phyloP scores from a whole-genome alignment of 2,888 invertebrate species.

The Tenthredo scrophulariae region DNA sequence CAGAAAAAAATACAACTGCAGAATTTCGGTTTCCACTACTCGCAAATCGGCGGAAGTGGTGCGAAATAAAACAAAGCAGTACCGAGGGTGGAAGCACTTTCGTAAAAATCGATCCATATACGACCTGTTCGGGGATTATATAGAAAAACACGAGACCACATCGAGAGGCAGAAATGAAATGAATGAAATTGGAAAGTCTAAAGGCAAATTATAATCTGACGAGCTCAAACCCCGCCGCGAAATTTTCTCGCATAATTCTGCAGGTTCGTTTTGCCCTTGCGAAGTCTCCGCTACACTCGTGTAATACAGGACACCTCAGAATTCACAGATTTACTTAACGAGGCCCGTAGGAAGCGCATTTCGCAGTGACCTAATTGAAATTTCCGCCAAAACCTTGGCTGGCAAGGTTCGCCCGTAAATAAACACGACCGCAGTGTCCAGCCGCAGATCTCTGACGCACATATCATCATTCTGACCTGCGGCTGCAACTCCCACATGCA shows the following conservation, averaged over 20 bases:
- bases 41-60: neutral
- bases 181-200: neutral
- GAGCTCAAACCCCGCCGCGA: neutral
- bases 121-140: neutral
- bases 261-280: neutral
- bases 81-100: neutral
- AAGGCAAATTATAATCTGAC: neutral
- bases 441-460: neutral
- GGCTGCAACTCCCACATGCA: neutral
- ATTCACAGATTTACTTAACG: constrained; percentile 11
- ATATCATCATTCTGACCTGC: constrained; percentile 18
- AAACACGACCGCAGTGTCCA: constrained; percentile 22
- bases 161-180: neutral
- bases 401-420: constrained; percentile 31
- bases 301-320: neutral
- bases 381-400: constrained; percentile 42
- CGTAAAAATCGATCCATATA: neutral
- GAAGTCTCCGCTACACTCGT: neutral
- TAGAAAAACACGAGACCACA: neutral
- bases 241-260: neutral
- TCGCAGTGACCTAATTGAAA: constrained; percentile 43
- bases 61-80: neutral
- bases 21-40: neutral
- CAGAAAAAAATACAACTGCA: neutral
- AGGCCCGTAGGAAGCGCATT: constrained; percentile 4